phyloP scores from a whole-genome alignment of 2,888 invertebrate species.

The Drosophila cognata region DNA sequence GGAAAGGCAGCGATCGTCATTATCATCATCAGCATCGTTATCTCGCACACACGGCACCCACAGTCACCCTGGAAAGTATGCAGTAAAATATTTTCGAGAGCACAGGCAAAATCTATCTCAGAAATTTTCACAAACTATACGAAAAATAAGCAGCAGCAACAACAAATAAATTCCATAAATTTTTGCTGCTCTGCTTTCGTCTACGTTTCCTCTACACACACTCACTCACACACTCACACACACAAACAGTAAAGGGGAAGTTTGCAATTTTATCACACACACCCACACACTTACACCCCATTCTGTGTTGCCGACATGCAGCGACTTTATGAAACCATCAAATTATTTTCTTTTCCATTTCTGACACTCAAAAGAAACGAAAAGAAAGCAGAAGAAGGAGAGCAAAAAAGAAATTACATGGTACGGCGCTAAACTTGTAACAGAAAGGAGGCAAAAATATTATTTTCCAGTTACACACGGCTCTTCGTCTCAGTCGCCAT shows the following conservation, averaged over 20 bases:
- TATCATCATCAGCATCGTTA: conserved; percentile 60
- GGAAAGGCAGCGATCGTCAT: conserved; percentile 50
- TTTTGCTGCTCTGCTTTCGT: conserved; percentile 61
- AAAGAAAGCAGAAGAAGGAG: conserved; percentile 55
- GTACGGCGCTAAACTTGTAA: conserved; percentile 37
- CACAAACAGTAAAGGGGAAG: conserved; percentile 56
- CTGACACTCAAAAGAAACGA: conserved; percentile 83
- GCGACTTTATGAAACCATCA: conserved; percentile 84
- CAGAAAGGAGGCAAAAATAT: conserved; percentile 74
- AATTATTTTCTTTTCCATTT: conserved; percentile 85
- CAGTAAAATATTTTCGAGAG: conserved; percentile 70
- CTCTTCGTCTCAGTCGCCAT: conserved; percentile 72
- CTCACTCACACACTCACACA: conserved; percentile 43
- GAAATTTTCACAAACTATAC: conserved; percentile 70
- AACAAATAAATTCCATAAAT: conserved; percentile 74
- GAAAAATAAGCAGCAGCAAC: conserved; percentile 52
- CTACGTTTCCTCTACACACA: conserved; percentile 41
- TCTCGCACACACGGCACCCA: conserved; percentile 46
- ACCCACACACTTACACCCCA: conserved; percentile 39
- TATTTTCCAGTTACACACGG: conserved; percentile 84
- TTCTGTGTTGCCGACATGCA: conserved; percentile 53
- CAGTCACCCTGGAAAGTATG: conserved; percentile 62
- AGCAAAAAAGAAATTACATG: conserved; percentile 58
- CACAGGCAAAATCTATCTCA: conserved; percentile 68
- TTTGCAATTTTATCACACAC: conserved; percentile 79